Conservation (phyloP, 2,797 vertebrate genomes). For the Corythornis leucogaster region DNA sequence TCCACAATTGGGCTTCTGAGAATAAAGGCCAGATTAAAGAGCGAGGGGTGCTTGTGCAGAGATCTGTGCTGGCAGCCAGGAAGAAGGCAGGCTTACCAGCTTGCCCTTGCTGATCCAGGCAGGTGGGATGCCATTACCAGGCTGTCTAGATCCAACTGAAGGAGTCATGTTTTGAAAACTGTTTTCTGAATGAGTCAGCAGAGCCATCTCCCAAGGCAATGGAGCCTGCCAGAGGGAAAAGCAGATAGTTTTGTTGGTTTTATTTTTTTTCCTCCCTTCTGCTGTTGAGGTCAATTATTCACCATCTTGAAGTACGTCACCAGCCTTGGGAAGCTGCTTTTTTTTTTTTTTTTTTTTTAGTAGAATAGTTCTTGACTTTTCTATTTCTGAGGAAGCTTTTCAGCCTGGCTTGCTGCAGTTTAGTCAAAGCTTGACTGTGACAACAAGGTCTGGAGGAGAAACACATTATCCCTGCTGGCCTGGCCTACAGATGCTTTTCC, state of each 20-base stretch:
- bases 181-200: conserved; percentile 50
- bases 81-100: neutral
- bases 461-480: neutral
- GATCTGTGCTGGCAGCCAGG: neutral
- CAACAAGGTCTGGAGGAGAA: neutral
- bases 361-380: conserved; percentile 33
- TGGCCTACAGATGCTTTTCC: neutral
- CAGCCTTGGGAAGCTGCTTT: conserved; percentile 37
- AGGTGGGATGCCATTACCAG: neutral
- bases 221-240: conserved; percentile 32
- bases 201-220: neutral
- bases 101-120: neutral
- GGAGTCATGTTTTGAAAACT: conserved; percentile 27
- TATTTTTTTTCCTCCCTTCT: conserved; percentile 28
- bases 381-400: conserved; percentile 38
- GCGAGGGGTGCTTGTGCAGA: neutral
- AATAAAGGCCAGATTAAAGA: neutral
- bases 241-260: neutral
- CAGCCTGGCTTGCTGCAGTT: neutral
- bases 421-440: neutral
- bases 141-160: neutral
- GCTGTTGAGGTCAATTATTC: conserved; percentile 33
- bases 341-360: conserved; percentile 22
- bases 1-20: neutral
- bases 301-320: conserved; percentile 43